These are phyloP conservation scores for Eledona agricola DNA, from an alignment of 2,888 invertebrate species.

Conservation along the genomic window DNA sequence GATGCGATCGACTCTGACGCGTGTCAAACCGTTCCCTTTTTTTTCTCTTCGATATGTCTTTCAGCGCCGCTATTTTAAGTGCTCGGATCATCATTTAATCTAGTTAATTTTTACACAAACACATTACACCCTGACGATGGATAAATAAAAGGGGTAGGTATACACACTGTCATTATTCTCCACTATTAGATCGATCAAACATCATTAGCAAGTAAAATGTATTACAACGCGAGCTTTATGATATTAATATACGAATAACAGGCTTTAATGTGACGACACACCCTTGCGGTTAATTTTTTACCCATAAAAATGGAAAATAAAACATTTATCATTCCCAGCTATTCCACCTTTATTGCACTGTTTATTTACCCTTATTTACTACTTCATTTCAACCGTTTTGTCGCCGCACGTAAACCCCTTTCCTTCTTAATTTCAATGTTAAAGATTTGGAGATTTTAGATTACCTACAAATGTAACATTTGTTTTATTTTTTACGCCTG, in stretches of 20 bases:
- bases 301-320: slow-evolving; percentile 11
- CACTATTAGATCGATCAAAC: slow-evolving; percentile 36
- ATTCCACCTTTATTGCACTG: too few species aligned
- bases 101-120: slow-evolving; percentile 41
- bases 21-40: too few species aligned
- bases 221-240: slow-evolving; percentile 30
- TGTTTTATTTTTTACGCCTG: too few species aligned
- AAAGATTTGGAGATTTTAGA: too few species aligned
- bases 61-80: background rate
- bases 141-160: slow-evolving; percentile 42
- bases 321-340: slow-evolving; percentile 1
- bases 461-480: too few species aligned
- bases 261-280: slow-evolving; percentile 32
- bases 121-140: slow-evolving; percentile 38
- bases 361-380: too few species aligned
- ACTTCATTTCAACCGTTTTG: too few species aligned
- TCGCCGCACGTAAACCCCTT: too few species aligned
- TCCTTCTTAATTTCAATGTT: too few species aligned
- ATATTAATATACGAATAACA: slow-evolving; percentile 36
- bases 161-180: slow-evolving; percentile 31
- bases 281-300: slow-evolving; percentile 26
- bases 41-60: slow-evolving; percentile 6
- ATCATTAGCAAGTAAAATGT: slow-evolving; percentile 37
- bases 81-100: slow-evolving; percentile 8
- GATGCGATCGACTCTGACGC: too few species aligned